Percentiles rank a stretch among this genome's conserved stretches.
These are phyloP conservation scores for Echinops telfairi DNA, from an alignment of 2,113 vertebrate species.

Conservation along the genomic window DNA sequence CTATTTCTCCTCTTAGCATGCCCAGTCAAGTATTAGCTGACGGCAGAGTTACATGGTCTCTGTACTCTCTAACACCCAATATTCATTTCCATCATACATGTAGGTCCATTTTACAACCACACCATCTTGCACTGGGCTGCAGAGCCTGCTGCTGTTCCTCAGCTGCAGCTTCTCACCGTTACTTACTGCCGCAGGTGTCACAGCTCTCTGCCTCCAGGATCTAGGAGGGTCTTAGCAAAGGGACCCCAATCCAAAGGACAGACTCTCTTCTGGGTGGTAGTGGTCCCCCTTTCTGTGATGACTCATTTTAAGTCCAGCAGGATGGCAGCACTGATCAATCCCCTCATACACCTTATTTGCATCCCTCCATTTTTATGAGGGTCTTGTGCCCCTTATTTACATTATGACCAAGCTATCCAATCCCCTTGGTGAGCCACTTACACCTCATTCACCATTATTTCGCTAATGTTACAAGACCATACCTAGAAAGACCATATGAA, in stretches of 20 bases:
- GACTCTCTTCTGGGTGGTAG: too few relatives aligned
- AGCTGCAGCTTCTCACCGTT: background rate
- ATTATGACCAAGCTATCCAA: background rate
- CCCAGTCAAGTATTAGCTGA: too few relatives aligned
- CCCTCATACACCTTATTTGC: background rate
- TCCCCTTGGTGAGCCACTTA: background rate
- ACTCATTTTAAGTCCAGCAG: background rate
- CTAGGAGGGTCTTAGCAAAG: background rate
- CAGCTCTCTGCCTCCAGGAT: background rate
- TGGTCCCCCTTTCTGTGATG: background rate
- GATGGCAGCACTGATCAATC: background rate
- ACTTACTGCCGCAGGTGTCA: too few relatives aligned
- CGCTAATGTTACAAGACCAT: background rate
- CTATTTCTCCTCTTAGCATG: too few relatives aligned
- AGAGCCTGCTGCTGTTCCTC: too few relatives aligned
- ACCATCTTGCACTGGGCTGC: too few relatives aligned
- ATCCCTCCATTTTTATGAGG: background rate
- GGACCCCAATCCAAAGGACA: background rate
- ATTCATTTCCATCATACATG: too few relatives aligned
- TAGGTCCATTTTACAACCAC: too few relatives aligned
- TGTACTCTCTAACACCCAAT: too few relatives aligned
- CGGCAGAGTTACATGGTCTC: too few relatives aligned
- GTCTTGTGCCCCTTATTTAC: background rate
- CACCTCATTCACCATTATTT: background rate
- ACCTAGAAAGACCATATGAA: background rate